phyloP scores from a whole-genome alignment of 2,888 invertebrate species.

The Therioaphis trifolii region DNA sequence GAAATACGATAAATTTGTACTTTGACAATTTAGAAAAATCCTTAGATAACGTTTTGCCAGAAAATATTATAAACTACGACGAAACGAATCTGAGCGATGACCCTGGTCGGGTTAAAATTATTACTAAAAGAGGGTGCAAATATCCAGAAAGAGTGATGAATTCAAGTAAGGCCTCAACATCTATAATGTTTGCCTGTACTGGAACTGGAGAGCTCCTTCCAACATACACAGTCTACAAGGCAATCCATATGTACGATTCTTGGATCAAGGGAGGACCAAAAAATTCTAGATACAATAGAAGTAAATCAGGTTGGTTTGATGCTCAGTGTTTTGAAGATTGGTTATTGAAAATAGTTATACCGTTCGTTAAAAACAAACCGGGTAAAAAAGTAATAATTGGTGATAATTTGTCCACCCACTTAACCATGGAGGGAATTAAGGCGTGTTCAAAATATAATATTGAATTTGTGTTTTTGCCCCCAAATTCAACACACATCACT shows the following conservation, averaged over 20 bases:
- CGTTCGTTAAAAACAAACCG: no score
- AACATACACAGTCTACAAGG: conserved; percentile 64
- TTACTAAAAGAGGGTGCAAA: conserved; percentile 64
- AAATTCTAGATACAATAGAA: conserved; percentile 66
- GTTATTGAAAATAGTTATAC: conserved; percentile 65
- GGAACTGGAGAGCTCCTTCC: conserved; percentile 64
- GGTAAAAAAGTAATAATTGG: no score
- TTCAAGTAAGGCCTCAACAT: conserved; percentile 63
- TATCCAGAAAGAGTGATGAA: conserved; percentile 65
- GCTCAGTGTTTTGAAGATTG: conserved; percentile 67
- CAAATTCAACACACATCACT: no score
- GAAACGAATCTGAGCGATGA: no score
- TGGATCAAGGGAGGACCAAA: conserved; percentile 64
- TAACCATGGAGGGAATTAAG: conserved; percentile 62
- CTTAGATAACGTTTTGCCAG: conserved; percentile 35
- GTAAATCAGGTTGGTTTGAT: conserved; percentile 68
- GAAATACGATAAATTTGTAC: conserved; percentile 29
- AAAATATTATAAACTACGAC: conserved; percentile 47
- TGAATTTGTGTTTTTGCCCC: conserved; percentile 64
- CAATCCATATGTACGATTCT: conserved; percentile 63
- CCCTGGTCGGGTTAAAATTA: conserved; percentile 36
- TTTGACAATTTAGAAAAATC: conserved; percentile 49
- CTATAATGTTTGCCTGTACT: conserved; percentile 64
- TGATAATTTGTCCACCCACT: no score
- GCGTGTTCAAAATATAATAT: conserved; percentile 63